Evolutionary conservation across 2,888 invertebrate genomes (phyloP), one percentile per base, ranked within the genome.

Genomic region (Halocaridina rubra): DNA sequence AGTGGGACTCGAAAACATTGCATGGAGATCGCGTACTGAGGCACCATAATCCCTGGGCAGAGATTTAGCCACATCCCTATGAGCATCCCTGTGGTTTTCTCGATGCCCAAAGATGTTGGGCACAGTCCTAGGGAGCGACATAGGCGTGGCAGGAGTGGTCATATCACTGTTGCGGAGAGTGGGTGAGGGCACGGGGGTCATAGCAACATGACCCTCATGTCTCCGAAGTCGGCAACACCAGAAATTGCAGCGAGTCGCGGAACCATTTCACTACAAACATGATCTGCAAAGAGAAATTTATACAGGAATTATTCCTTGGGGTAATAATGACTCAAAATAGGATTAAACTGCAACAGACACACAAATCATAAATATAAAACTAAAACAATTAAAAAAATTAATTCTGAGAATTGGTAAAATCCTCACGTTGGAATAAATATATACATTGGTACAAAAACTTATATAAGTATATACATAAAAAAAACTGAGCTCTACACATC

Each of bases 1-100:
- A 22, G 67, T 13, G 5, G 19, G 75, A 64, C 59, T 33, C 22
- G 76, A 72, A n/a, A 59, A 27, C 46, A 39, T 53, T n/a, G 57
- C 75, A 16, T 59, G 32, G 19, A 77, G 59, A 32, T 77, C 81
- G 29, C 81, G 57, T 30, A 81, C n/a, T 16, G 85, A 81, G 29
- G 77, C 81, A 2, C 81, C 81, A 22, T 74, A 77, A 71, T 86
- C 86, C 27, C 79, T 30, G 5, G 86, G 86, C 24, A 86, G 81
- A 3, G 81, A 81, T 46, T 77, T 74, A 30, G 81, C 74, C 71
- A 86, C 22, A 67, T 71, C 84, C 5, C 67, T 32, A 46, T 78
- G 61, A 24, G 64, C 29, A 59, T 78, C 61, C 24, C 30, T 33
- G 22, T 78, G 72, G 69, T 69, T 76, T n/a, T n/a, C n/a, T n/a